phyloP scores from a whole-genome alignment of 2,113 vertebrate genomes.

The Saiga tatarica region DNA sequence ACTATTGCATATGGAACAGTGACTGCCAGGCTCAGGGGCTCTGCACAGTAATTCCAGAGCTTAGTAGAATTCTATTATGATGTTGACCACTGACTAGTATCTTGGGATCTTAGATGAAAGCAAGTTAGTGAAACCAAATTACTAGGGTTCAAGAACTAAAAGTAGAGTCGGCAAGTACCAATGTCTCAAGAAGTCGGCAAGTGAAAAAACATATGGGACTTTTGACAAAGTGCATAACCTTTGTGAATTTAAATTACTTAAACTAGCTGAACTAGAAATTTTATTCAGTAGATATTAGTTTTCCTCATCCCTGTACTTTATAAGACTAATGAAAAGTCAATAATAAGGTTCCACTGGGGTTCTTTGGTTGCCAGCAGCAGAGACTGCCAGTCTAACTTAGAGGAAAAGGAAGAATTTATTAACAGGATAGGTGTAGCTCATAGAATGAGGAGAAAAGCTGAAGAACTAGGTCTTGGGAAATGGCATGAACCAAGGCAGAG shows the following conservation, averaged over 20 bases:
- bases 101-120: neutral
- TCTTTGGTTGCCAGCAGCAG: neutral
- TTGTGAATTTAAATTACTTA: conserved; percentile 1
- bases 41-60: neutral
- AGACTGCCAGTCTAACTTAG: neutral
- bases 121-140: neutral
- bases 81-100: neutral
- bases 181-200: neutral
- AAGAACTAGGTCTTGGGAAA: neutral
- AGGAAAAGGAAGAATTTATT: neutral
- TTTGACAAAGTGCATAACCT: neutral
- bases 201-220: neutral
- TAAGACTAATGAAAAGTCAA: neutral
- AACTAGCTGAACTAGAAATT: neutral
- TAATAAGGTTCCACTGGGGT: neutral
- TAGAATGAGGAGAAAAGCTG: neutral
- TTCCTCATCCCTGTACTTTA: neutral
- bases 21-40: neutral
- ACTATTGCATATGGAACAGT: neutral
- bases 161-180: neutral
- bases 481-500: neutral
- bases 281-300: neutral
- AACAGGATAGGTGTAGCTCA: neutral
- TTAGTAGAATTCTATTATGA: neutral
- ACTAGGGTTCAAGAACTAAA: neutral